Evolutionary conservation across 2,888 invertebrate species (phyloP).

Genomic region (Norana najaformis): DNA sequence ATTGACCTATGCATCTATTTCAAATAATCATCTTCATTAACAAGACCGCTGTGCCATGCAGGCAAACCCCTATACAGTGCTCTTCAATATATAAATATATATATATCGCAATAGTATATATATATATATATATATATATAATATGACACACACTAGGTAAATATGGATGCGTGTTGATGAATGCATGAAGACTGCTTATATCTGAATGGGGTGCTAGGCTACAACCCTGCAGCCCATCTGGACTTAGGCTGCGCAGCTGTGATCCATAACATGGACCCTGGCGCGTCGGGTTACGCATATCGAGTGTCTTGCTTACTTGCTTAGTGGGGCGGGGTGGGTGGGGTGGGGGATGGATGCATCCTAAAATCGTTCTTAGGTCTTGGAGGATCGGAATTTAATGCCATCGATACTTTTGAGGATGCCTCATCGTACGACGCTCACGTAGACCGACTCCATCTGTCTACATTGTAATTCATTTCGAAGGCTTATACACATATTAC

Average conservation of each 20-base stretch:
- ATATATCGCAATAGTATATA: neutral
- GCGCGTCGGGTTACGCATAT: no score
- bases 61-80: no score
- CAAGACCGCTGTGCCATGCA: neutral
- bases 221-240: neutral
- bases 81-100: no score
- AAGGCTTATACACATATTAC: no score
- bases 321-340: no score
- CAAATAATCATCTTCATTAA: no score
- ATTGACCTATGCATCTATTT: neutral
- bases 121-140: neutral
- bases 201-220: neutral
- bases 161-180: neutral
- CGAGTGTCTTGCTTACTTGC: neutral
- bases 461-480: no score
- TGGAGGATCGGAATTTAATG: neutral
- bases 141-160: neutral
- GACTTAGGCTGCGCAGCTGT: neutral
- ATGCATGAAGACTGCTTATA: neutral
- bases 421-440: neutral
- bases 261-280: neutral
- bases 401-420: neutral
- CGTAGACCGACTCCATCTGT: neutral
- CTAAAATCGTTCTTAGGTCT: neutral
- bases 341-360: neutral